Evolutionary conservation across 2,888 invertebrate species (phyloP).

Genomic region (Papilio protenor): DNA sequence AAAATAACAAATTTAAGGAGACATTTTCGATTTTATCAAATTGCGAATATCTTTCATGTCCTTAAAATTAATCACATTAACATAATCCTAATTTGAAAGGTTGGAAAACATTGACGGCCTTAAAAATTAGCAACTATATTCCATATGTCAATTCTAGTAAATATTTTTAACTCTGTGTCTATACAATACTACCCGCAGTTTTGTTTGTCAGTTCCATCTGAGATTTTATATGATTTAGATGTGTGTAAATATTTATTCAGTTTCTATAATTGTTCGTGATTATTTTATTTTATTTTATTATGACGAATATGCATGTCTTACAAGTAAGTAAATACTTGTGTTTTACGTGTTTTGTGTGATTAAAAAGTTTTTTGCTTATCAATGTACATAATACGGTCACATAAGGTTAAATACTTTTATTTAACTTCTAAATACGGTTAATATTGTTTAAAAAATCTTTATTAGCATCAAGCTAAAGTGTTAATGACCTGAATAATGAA

Average conservation of each 20-base stretch:
- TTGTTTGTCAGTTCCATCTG: conserved; percentile 2
- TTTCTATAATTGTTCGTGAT: background rate
- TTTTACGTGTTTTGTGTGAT: background rate
- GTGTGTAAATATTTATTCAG: background rate
- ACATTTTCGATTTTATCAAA: too few relatives aligned
- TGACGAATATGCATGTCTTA: conserved; percentile 1
- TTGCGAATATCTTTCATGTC: background rate
- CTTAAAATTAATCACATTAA: background rate
- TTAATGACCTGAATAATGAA: too few relatives aligned
- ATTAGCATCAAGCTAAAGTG: too few relatives aligned
- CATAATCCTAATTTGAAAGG: background rate
- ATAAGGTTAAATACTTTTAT: too few relatives aligned
- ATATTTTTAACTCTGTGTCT: background rate
- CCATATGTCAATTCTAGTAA: background rate
- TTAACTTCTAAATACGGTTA: background rate
- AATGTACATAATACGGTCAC: background rate
- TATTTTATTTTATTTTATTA: background rate
- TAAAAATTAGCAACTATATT: background rate
- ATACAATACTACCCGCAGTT: background rate
- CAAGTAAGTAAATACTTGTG: background rate
- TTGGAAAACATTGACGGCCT: background rate
- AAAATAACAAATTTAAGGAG: too few relatives aligned
- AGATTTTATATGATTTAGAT: background rate
- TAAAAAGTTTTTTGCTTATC: background rate
- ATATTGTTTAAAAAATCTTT: background rate